Evolutionary conservation across 2,797 vertebrate species (phyloP).

Genomic region (Chelmon rostratus): DNA sequence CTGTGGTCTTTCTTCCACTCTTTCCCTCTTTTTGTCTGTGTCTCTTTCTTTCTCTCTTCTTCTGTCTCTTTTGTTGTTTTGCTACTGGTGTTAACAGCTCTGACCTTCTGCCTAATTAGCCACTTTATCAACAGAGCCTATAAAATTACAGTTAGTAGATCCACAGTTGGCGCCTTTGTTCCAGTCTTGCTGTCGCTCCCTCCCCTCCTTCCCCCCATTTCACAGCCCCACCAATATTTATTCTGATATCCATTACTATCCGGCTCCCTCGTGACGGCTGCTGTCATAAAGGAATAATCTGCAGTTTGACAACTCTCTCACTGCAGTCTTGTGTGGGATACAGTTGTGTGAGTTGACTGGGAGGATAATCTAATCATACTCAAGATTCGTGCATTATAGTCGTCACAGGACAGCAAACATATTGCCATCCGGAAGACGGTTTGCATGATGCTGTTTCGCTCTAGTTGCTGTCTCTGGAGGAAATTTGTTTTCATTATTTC

Average conservation of each 20-base stretch:
- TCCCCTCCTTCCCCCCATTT: conserved; percentile 24
- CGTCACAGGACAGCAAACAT: conserved; percentile 22
- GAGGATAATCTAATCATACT: conserved; percentile 33
- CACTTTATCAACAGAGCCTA: conserved; percentile 76
- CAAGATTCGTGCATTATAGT: conserved; percentile 11
- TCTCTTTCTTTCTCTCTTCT: conserved; percentile 35
- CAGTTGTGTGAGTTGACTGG: conserved; percentile 39
- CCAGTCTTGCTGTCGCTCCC: conserved; percentile 32
- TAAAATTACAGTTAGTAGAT: conserved; percentile 66
- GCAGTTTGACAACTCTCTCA: conserved; percentile 58
- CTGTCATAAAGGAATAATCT: conserved; percentile 65
- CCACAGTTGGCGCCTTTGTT: conserved; percentile 47
- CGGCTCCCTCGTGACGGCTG: conserved; percentile 40
- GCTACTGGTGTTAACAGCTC: conserved; percentile 76
- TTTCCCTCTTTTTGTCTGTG: conserved; percentile 12
- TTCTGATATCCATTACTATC: conserved; percentile 47
- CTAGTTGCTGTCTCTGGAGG: neutral
- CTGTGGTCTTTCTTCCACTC: conserved; percentile 33
- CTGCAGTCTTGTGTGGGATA: conserved; percentile 30
- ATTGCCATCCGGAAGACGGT: conserved; percentile 16
- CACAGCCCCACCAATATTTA: conserved; percentile 47
- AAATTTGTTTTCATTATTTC: neutral
- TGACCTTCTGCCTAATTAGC: conserved; percentile 81
- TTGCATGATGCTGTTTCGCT: neutral
- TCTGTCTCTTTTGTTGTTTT: conserved; percentile 62